A percentile compares a stretch with the other conserved stretches of the same genome.
Evolutionary conservation across 2,797 vertebrate genomes (phyloP).

Genomic region (Mycteria americana): DNA sequence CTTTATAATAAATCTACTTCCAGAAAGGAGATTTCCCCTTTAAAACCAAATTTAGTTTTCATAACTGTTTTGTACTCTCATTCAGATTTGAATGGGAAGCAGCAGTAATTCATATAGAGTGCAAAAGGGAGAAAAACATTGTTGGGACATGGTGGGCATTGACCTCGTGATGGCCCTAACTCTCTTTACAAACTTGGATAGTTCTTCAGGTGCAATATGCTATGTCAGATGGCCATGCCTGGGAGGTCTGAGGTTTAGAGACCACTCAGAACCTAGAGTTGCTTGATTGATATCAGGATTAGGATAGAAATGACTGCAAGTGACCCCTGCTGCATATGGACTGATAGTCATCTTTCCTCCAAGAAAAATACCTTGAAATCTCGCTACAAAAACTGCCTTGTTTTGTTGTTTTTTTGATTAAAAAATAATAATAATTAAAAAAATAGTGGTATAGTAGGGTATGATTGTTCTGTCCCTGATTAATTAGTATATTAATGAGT

Average conservation of each 20-base stretch:
- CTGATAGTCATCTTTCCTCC: background rate
- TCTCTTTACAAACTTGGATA: constrained; percentile 6
- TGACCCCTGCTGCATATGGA: background rate
- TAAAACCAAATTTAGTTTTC: background rate
- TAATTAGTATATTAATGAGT: background rate
- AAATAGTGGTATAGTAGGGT: background rate
- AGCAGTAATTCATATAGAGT: background rate
- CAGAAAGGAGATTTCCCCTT: background rate
- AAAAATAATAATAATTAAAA: background rate
- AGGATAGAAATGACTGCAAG: constrained; percentile 16
- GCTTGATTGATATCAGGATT: constrained; percentile 41
- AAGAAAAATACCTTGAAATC: background rate
- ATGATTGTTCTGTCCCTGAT: background rate
- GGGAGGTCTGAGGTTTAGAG: constrained; percentile 58
- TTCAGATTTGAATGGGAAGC: background rate
- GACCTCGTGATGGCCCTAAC: background rate
- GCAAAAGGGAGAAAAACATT: background rate
- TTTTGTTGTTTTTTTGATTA: background rate
- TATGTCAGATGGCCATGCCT: constrained; percentile 54
- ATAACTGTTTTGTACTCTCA: background rate
- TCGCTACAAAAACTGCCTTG: background rate
- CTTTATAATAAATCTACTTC: background rate
- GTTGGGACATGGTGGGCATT: background rate
- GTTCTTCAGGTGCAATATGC: constrained; percentile 52
- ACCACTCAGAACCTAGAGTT: background rate